Conservation (phyloP, 2,113 vertebrate species). For the Coptodon bakossiorum region DNA sequence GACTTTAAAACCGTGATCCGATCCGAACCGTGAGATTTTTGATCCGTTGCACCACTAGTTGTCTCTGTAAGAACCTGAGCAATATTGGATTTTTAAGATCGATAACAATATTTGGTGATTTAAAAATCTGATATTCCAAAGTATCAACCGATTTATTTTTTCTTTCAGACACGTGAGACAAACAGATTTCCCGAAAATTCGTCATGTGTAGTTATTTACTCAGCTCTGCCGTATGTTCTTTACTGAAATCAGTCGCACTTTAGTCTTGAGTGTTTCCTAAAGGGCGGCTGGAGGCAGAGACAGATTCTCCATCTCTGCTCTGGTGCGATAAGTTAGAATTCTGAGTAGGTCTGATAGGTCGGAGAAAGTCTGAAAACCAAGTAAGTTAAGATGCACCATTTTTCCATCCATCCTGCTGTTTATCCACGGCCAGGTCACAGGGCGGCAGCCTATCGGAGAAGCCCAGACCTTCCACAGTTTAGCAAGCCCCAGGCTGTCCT, state of each 20-base stretch:
- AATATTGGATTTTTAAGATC: background rate
- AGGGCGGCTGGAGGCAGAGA: accelerated
- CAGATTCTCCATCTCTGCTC: background rate
- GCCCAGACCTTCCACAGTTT: background rate
- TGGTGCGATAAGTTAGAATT: background rate
- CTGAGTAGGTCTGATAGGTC: background rate
- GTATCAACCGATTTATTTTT: accelerated
- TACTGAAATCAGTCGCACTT: background rate
- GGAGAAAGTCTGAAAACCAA: background rate
- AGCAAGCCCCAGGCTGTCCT: background rate
- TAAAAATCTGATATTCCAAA: background rate
- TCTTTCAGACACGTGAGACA: accelerated
- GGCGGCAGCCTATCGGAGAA: accelerated
- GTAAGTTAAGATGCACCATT: background rate
- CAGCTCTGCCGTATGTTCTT: accelerated
- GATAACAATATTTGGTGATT: background rate
- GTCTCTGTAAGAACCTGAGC: background rate
- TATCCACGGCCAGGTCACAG: accelerated
- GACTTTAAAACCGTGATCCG: too few species aligned
- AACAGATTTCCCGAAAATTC: background rate
- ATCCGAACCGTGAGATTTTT: too few species aligned
- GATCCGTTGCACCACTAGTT: too few species aligned
- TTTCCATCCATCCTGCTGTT: background rate
- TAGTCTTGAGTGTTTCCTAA: background rate
- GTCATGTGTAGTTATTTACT: background rate